These are phyloP conservation scores for Xanthorhoe spadicearia DNA, from an alignment of 2,888 invertebrate genomes.

Conservation along the genomic window DNA sequence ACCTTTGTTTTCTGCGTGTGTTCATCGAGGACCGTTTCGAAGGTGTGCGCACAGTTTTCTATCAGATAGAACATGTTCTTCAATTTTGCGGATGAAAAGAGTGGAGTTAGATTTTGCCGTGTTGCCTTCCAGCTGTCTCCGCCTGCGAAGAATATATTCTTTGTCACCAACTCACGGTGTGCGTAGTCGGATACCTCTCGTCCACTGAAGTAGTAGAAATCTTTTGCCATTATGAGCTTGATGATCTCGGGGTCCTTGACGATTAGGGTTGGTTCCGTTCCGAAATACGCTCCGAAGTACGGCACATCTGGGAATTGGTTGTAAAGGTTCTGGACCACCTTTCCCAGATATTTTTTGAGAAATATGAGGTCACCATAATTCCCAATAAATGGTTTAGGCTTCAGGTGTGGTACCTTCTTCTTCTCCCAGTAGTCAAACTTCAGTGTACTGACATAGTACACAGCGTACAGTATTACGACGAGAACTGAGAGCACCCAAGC, in stretches of 20 bases:
- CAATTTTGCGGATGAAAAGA: conserved; percentile 69
- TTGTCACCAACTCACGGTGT: conserved; percentile 54
- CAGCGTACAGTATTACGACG: conserved; percentile 23
- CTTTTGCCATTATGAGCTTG: conserved; percentile 62
- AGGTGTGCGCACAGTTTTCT: conserved; percentile 51
- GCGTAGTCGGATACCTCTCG: conserved; percentile 59
- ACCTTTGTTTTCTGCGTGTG: conserved; percentile 40
- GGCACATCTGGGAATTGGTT: conserved; percentile 57
- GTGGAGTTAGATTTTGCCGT: conserved; percentile 65
- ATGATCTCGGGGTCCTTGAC: conserved; percentile 63
- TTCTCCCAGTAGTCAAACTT: conserved; percentile 62
- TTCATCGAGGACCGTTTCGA: conserved; percentile 58
- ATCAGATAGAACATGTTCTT: conserved; percentile 71
- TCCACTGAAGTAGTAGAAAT: conserved; percentile 69
- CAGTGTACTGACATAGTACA: conserved; percentile 46
- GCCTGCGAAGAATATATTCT: conserved; percentile 57
- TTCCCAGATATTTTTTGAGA: conserved; percentile 49
- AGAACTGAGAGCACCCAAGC: not conserved
- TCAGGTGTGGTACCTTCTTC: conserved; percentile 53
- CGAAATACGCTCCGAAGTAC: conserved; percentile 64
- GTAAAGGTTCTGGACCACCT: conserved; percentile 56
- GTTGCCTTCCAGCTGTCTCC: conserved; percentile 69
- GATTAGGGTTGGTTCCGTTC: conserved; percentile 66
- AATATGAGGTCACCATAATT: conserved; percentile 61
- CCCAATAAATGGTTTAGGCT: conserved; percentile 60